phyloP scores from a whole-genome alignment of 2,113 vertebrate species.

The Grantiella picta region DNA sequence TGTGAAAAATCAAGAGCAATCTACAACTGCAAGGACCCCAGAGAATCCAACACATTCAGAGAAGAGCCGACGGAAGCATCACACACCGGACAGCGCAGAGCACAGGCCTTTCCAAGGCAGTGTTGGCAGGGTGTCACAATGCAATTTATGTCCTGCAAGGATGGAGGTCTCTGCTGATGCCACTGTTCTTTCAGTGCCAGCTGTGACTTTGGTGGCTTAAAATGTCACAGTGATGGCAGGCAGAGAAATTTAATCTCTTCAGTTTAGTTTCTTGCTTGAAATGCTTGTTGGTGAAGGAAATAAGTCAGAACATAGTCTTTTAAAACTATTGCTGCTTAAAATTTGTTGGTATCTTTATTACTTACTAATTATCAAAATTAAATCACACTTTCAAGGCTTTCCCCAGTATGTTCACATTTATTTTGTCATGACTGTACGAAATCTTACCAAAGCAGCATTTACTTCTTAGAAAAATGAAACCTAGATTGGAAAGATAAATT shows the following conservation, averaged over 20 bases:
- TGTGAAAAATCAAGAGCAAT: conserved; percentile 62
- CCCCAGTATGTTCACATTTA: conserved; percentile 61
- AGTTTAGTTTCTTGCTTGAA: conserved; percentile 58
- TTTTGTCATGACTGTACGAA: conserved; percentile 52
- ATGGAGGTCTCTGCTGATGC: conserved; percentile 74
- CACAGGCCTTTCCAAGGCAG: conserved; percentile 63
- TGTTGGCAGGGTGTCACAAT: conserved; percentile 57
- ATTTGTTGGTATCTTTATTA: conserved; percentile 58
- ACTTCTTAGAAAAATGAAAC: conserved; percentile 56
- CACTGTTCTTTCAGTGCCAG: conserved; percentile 73
- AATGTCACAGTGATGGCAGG: not conserved
- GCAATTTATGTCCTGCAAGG: conserved; percentile 73
- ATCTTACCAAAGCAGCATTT: conserved; percentile 71
- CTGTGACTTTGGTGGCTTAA: conserved; percentile 79
- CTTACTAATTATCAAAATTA: conserved; percentile 63
- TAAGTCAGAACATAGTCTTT: conserved; percentile 60
- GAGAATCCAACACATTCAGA: conserved; percentile 42
- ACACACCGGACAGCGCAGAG: not conserved
- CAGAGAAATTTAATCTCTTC: conserved; percentile 19
- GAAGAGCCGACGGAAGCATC: conserved; percentile 67
- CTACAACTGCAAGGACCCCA: conserved; percentile 42
- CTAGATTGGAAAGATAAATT: conserved; percentile 24
- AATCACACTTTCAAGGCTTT: conserved; percentile 66
- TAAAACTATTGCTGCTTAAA: conserved; percentile 60
- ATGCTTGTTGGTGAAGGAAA: conserved; percentile 68